A percentile compares a stretch with the other conserved stretches of the same genome.
These are phyloP conservation scores for Myiagra hebetior DNA, from an alignment of 2,113 vertebrate genomes.

Conservation along the genomic window DNA sequence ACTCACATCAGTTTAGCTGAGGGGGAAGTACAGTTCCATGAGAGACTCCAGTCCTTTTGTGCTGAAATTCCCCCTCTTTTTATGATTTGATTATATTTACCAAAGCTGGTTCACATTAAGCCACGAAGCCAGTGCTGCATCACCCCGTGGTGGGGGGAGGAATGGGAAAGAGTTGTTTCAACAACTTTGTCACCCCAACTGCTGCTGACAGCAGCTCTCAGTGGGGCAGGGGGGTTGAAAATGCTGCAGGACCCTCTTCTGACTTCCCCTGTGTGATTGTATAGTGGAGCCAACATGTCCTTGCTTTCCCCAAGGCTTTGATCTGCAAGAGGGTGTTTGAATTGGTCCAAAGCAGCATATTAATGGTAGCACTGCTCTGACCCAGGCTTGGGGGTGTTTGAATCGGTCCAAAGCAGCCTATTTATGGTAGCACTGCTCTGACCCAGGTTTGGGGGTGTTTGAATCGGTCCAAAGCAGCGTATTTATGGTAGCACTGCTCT, in stretches of 20 bases:
- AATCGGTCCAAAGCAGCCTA: too few relatives aligned
- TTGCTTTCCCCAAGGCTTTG: background rate
- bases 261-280: background rate
- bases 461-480: too few relatives aligned
- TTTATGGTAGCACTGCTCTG: background rate
- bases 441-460: background rate
- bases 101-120: background rate
- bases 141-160: background rate
- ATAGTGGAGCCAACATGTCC: background rate
- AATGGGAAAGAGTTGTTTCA: background rate
- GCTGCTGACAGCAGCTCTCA: background rate
- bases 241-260: background rate
- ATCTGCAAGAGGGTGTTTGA: background rate
- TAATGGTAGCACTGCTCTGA: background rate
- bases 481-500: background rate
- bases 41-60: background rate
- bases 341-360: background rate
- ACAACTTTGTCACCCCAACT: background rate
- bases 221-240: background rate
- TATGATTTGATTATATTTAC: conserved; percentile 33
- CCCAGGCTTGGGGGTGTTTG: background rate
- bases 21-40: background rate
- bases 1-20: background rate
- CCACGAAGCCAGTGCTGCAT: background rate
- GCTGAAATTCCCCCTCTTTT: background rate